phyloP scores from a whole-genome alignment of 2,113 vertebrate genomes.

The Serinus canaria region DNA sequence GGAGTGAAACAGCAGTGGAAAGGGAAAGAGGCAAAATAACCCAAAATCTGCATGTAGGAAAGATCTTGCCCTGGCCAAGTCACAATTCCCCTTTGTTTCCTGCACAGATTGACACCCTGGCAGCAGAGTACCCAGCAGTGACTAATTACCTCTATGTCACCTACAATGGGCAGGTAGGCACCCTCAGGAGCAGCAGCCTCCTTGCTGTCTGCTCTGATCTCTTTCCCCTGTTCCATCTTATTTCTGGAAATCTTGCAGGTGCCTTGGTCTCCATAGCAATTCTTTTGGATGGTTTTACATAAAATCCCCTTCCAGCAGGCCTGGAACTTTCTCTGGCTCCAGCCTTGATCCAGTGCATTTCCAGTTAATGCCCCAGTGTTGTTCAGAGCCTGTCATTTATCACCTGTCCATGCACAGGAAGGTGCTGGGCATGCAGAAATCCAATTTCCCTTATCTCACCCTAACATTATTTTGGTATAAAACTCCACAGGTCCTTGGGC shows the following conservation, averaged over 20 bases:
- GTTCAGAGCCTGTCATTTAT: neutral
- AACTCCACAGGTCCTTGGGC: neutral
- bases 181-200: neutral
- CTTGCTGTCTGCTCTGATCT: neutral
- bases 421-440: neutral
- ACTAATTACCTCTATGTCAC: constrained; percentile 95
- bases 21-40: neutral
- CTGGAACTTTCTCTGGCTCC: neutral
- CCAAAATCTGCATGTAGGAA: neutral
- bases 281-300: neutral
- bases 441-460: neutral
- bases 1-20: neutral
- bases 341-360: neutral
- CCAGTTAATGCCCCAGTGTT: neutral
- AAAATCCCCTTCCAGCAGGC: neutral
- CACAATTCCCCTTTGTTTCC: neutral
- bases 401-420: neutral
- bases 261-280: neutral
- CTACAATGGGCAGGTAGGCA: constrained; percentile 88
- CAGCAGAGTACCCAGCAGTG: constrained; percentile 91
- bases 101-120: constrained; percentile 90
- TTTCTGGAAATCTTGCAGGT: neutral
- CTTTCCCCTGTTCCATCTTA: neutral
- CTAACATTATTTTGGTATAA: neutral
- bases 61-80: neutral